Conservation (phyloP, 2,113 vertebrate genomes). For the Nothoprocta pentlandii region DNA sequence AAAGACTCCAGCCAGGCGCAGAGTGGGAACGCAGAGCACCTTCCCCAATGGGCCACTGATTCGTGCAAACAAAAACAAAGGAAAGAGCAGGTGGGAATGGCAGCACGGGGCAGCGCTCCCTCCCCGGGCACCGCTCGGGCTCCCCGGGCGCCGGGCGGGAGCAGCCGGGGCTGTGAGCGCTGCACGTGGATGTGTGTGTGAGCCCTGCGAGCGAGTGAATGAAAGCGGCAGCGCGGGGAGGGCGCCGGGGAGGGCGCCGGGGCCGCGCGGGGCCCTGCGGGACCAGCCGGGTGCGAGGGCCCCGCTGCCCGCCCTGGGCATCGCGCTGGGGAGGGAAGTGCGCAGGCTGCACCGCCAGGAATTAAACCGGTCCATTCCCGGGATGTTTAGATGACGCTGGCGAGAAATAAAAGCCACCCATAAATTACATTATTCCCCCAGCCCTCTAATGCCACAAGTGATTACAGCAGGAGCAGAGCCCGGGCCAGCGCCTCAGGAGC, state of each 20-base stretch:
- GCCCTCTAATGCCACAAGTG: conserved; percentile 15
- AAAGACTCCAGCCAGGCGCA: not conserved
- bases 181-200: conserved; percentile 20
- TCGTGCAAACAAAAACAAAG: not conserved
- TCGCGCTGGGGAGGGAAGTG: not conserved
- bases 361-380: conserved; percentile 31
- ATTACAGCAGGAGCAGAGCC: conserved; percentile 23
- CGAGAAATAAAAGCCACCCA: conserved; percentile 53
- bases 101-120: not conserved
- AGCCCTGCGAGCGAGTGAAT: not conserved
- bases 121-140: fast-evolving
- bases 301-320: not conserved
- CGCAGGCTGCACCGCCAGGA: not conserved
- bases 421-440: conserved; percentile 52
- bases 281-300: not conserved
- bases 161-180: not conserved
- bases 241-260: fast-evolving
- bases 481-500: not conserved
- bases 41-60: not conserved
- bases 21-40: not conserved
- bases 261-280: fast-evolving
- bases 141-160: fast-evolving
- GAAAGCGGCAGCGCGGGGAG: not conserved
- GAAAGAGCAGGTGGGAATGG: not conserved
- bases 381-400: conserved; percentile 52